Base-by-base conservation (phyloP, 2,797 vertebrate species). In the Lithobates sylvaticus region DNA sequence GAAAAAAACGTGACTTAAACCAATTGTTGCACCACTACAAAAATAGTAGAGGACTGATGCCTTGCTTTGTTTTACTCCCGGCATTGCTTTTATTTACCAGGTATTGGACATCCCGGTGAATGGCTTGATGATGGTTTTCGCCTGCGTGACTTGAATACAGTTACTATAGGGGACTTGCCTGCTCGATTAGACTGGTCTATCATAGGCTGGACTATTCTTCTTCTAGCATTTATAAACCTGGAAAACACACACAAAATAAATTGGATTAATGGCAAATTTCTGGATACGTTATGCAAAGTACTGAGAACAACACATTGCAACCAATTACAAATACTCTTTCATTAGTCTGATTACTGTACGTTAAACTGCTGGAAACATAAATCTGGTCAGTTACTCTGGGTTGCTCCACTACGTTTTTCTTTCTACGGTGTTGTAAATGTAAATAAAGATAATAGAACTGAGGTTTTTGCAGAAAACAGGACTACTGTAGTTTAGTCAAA, bases 161-260 rank as follows among this genome's bases (percentile, higher is more conserved):
- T 95, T 95, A 97, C 91, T 95, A 94, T 0, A 89, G 93, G 93
- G 94, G 92, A 98, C 98, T 99, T 97, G 96, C 98, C 98, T 99
- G 98, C 98, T 96, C 98, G 96, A 95, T 99, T 99, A 91, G 98
- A 99, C 95, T 99, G 98, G 96, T 99, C 98, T 93, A 99, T 99
- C 98, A 99, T 99, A 90, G 98, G 98, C 91, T 99, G 98, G 89
- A 99, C 98, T 99, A 99, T 99, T 97, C 98, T 98, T 96, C 98
- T 98, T 94, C 98, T 96, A 90, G 98, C 98, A 71, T 99, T 99
- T 93, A 99, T 99, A 96, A 99, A 99, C 98, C 98, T 99, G 93
- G 70, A 91, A 90, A 89, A 90, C 87, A 76, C 16, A 87, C n/a
- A 76, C 73, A 87, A 74, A 78, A 78, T 21, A 77, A 4, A 26